phyloP scores from a whole-genome alignment of 2,113 vertebrate species.

The Clarias macrocephalus region DNA sequence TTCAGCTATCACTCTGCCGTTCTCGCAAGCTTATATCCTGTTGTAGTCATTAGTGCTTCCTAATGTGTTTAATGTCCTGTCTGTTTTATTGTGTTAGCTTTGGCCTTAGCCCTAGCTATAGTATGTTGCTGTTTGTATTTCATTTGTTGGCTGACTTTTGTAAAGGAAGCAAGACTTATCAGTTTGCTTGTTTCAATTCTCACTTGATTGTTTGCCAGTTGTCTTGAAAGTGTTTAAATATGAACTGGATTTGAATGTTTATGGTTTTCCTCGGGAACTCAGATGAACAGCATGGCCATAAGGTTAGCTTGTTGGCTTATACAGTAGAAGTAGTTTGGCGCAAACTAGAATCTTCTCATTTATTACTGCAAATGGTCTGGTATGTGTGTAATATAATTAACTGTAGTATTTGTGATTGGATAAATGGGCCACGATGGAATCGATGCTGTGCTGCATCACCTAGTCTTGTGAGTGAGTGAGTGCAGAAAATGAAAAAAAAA shows the following conservation, averaged over 20 bases:
- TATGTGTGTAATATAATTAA: neutral
- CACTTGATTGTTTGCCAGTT: neutral
- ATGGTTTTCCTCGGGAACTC: neutral
- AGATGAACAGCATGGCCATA: neutral
- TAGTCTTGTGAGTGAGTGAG: conserved; percentile 68
- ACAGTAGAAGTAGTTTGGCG: neutral
- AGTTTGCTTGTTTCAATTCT: neutral
- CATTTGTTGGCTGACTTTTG: neutral
- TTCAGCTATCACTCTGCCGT: no score
- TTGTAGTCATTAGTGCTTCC: no score
- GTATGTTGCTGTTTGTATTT: no score
- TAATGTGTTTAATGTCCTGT: no score
- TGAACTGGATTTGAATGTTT: neutral
- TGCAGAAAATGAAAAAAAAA: conserved; percentile 66
- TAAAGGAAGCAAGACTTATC: neutral
- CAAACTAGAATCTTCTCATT: neutral
- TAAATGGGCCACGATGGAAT: conserved; percentile 66
- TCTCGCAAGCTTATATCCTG: no score
- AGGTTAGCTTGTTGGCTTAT: neutral
- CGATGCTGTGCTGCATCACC: conserved; percentile 69
- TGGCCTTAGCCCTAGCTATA: no score
- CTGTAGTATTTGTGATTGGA: conserved; percentile 22
- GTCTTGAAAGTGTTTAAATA: neutral
- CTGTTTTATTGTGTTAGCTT: no score
- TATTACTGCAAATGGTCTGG: no score